Conservation (phyloP, 2,888 invertebrate species). For the Brenthis ino region DNA sequence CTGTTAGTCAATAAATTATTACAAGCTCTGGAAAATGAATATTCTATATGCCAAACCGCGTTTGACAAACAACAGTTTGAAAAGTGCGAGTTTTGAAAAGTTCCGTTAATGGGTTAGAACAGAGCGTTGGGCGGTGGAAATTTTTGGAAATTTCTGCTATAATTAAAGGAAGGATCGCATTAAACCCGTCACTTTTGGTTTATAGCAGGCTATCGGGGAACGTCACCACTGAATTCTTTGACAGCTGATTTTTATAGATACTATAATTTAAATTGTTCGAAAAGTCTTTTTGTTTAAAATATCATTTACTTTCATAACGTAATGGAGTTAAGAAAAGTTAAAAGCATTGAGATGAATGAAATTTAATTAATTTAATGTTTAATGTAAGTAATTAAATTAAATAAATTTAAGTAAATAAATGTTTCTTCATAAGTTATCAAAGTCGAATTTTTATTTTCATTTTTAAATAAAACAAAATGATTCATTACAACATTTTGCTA, state of each 20-base stretch:
- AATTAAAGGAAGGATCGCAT: slow-evolving; percentile 77
- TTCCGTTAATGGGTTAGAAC: slow-evolving; percentile 74
- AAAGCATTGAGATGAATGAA: too few species aligned
- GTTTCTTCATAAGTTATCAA: too few species aligned
- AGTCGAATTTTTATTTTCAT: too few species aligned
- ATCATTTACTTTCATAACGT: background rate
- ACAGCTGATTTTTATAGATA: slow-evolving; percentile 53
- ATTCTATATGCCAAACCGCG: slow-evolving; percentile 31
- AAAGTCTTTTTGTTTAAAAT: slow-evolving; percentile 28
- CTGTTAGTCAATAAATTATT: background rate
- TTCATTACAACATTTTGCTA: too few species aligned
- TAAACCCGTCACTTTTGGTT: slow-evolving; percentile 76
- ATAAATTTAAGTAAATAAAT: too few species aligned
- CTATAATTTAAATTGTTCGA: slow-evolving; percentile 27
- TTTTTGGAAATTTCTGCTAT: slow-evolving; percentile 76
- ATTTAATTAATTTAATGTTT: too few species aligned
- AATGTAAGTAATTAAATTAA: too few species aligned
- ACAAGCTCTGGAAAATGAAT: slow-evolving; percentile 1
- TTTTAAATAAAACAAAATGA: too few species aligned
- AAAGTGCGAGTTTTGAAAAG: slow-evolving; percentile 68
- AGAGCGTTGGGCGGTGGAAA: slow-evolving; percentile 55
- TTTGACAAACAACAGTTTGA: slow-evolving; percentile 52
- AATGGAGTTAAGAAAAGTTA: too few species aligned
- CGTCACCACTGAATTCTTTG: slow-evolving; percentile 52
- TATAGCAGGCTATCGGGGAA: slow-evolving; percentile 59